Base-by-base conservation (phyloP, 1,140 invertebrate species). In the Temnothorax curvispinosus region DNA sequence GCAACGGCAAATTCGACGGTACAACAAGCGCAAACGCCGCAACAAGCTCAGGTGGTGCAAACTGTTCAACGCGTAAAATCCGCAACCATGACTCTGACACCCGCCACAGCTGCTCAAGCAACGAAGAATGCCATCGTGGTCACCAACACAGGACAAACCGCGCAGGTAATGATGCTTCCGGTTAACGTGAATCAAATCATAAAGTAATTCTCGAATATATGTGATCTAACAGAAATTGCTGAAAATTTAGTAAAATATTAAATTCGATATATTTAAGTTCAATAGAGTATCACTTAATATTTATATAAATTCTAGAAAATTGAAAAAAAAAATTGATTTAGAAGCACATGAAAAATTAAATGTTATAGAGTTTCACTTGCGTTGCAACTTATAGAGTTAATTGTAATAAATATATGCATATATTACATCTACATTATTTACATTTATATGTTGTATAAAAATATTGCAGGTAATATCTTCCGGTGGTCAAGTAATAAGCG, bases 381-480 rank as follows among this genome's bases (percentile, higher is more conserved):
- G n/a, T n/a, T n/a, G 64, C 41, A 11, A 35, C 38, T 74, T 13
- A 18, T 56, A 32, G 15, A 35, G 13, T 56, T 56, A 74, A 72
- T 8, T 38, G 18, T 64, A 64, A 67, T 35, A 54, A 72, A 11
- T n/a, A 41, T 56, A 71, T 2, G 52, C 8, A 44, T 11, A 21
- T 44, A 72, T 7, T 50, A 27, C 15, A 27, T 77, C 13, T 21
- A 11, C 4, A n/a, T 9, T 38, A 8, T 71, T 21, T 32, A 60
- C 62, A 75, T 7, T 52, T 60, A 60, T 21, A 35, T 56, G 21
- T 54, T 47, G 47, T 86, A 50, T 78, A 13, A 47, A 69, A 60
- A 87, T 89, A 89, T 74, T 86, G 56, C 77, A 96, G 96, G 94
- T 96, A n/a, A 93, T 96, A 71, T 95, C 94, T 52, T 72, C 94